Conservation (phyloP, 2,113 vertebrate genomes). For the Xiphophorus couchianus region DNA sequence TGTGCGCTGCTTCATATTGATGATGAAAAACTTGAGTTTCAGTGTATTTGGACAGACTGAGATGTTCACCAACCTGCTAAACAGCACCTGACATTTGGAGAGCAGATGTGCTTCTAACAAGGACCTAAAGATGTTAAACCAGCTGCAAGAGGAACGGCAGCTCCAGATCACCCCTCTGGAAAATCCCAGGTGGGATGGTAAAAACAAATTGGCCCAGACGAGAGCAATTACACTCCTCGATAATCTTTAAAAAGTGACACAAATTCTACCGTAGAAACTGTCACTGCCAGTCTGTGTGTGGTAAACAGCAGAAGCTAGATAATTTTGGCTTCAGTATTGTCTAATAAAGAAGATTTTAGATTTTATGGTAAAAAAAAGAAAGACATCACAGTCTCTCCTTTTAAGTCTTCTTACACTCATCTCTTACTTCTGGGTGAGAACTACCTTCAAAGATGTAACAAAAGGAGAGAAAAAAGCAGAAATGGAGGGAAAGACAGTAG, state of each 20-base stretch:
- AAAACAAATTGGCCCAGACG: slow-evolving; percentile 35
- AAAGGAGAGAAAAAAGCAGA: slow-evolving; percentile 25
- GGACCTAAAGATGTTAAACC: slow-evolving; percentile 30
- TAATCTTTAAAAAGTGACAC: slow-evolving; percentile 14
- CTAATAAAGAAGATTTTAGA: too few relatives aligned
- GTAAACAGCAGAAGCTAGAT: neutral
- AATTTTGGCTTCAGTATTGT: neutral
- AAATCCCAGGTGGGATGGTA: slow-evolving; percentile 56
- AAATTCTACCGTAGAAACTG: slow-evolving; percentile 33
- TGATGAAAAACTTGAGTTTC: slow-evolving; percentile 36
- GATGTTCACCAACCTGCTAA: slow-evolving; percentile 48
- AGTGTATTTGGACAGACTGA: slow-evolving; percentile 27
- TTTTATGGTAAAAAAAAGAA: too few relatives aligned
- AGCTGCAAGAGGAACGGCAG: slow-evolving; percentile 41
- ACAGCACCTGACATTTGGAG: slow-evolving; percentile 67
- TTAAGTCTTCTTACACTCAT: slow-evolving; percentile 38
- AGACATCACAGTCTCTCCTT: neutral
- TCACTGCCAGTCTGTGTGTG: slow-evolving; percentile 10
- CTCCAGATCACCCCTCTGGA: slow-evolving; percentile 40
- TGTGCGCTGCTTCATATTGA: slow-evolving; percentile 17
- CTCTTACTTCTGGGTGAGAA: slow-evolving; percentile 62
- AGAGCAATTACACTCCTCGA: slow-evolving; percentile 21
- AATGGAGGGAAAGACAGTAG: slow-evolving; percentile 51
- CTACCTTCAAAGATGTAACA: slow-evolving; percentile 62
- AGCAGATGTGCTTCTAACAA: slow-evolving; percentile 64